These are phyloP conservation scores for Drosophila kokeensis DNA, from an alignment of 2,888 invertebrate genomes.

Conservation along the genomic window DNA sequence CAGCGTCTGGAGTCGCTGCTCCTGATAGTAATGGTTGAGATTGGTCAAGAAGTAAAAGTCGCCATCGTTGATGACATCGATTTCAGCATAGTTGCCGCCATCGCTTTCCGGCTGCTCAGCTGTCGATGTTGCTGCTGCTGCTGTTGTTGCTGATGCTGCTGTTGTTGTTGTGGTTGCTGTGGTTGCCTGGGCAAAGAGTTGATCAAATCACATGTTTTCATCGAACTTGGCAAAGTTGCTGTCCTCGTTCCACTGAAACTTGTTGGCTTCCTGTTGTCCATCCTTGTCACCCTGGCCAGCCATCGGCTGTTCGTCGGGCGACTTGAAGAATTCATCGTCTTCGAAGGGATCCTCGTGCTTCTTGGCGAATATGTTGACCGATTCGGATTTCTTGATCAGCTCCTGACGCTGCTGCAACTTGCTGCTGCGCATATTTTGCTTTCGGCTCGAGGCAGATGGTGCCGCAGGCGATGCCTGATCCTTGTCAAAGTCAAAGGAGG, in stretches of 20 bases:
- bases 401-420: slow-evolving; percentile 86
- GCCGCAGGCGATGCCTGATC: slow-evolving; percentile 72
- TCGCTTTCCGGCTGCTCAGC: slow-evolving; percentile 39
- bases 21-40: slow-evolving; percentile 80
- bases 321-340: slow-evolving; percentile 93
- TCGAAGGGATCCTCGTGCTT: slow-evolving; percentile 96
- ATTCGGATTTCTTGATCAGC: slow-evolving; percentile 94
- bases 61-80: slow-evolving; percentile 76
- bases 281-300: slow-evolving; percentile 33
- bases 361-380: slow-evolving; percentile 94
- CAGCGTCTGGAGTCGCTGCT: slow-evolving; percentile 59
- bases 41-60: slow-evolving; percentile 80
- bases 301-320: slow-evolving; percentile 61
- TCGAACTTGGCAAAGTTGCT: slow-evolving; percentile 85
- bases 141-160: slow-evolving; percentile 31
- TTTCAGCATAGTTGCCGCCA: slow-evolving; percentile 76
- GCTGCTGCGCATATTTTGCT: slow-evolving; percentile 83
- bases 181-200: slow-evolving; percentile 77
- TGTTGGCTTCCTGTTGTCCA: slow-evolving; percentile 41
- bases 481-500: slow-evolving; percentile 85
- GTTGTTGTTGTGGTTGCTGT: background rate
- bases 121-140: slow-evolving; percentile 32
- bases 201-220: slow-evolving; percentile 86
- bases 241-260: slow-evolving; percentile 83
- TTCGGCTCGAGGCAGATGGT: slow-evolving; percentile 56